Conservation (phyloP, 2,888 invertebrate genomes). For the Drosophila paramelanica region DNA sequence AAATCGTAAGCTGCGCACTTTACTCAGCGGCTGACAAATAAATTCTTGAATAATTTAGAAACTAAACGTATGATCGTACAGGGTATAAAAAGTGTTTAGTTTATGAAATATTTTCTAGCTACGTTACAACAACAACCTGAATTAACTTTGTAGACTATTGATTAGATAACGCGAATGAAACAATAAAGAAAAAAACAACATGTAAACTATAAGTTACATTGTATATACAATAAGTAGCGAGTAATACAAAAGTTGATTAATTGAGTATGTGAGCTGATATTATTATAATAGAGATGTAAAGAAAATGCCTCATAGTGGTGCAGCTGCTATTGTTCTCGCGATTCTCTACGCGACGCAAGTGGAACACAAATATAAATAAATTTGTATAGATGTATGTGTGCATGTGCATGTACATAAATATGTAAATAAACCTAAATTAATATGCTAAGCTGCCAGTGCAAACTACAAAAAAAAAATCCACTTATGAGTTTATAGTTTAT, state of each 20-base stretch:
- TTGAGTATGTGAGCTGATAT: conserved; percentile 23
- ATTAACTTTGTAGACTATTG: conserved; percentile 6
- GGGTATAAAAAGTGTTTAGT: neutral
- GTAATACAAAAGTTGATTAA: conserved; percentile 27
- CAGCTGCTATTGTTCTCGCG: conserved; percentile 20
- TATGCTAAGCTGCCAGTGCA: conserved; percentile 23
- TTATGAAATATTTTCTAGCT: neutral
- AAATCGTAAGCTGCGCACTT: too few relatives aligned
- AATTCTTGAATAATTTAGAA: too few relatives aligned
- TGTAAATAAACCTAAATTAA: conserved; percentile 25
- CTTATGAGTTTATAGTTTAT: conserved; percentile 64
- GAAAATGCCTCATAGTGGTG: conserved; percentile 23
- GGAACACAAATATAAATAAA: neutral
- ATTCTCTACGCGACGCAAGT: neutral
- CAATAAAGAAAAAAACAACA: too few relatives aligned
- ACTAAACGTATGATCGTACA: too few relatives aligned
- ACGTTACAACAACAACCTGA: conserved; percentile 10
- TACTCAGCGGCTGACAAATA: too few relatives aligned
- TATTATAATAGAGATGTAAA: conserved; percentile 13
- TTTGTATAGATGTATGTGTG: neutral
- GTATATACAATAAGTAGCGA: neutral
- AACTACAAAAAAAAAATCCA: conserved; percentile 6
- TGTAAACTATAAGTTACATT: neutral
- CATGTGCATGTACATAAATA: neutral
- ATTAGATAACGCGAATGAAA: too few relatives aligned